Evolutionary conservation across 2,888 invertebrate genomes (phyloP).

Genomic region (Pachliopta kotzebuea): DNA sequence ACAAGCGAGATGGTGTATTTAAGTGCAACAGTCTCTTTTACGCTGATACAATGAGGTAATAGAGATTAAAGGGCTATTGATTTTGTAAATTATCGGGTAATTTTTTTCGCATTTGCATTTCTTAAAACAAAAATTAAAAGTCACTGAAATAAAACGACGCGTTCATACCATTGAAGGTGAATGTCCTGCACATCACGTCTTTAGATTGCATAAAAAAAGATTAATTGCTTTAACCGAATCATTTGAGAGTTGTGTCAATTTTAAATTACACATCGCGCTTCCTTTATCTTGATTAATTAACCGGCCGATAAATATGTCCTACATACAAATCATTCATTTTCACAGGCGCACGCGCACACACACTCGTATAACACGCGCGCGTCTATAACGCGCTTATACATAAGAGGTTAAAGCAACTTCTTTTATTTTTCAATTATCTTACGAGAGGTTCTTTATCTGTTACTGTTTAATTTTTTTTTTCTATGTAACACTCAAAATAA

Average conservation of each 20-base stretch:
- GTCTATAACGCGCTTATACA: constrained; percentile 1
- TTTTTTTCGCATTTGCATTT: too few species aligned
- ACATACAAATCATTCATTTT: constrained; percentile 15
- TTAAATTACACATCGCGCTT: constrained; percentile 9
- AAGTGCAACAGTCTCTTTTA: too few species aligned
- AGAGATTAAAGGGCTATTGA: too few species aligned
- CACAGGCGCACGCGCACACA: neutral
- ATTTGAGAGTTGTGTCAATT: neutral
- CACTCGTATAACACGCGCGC: neutral
- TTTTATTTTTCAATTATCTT: constrained; percentile 18
- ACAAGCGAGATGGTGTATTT: too few species aligned
- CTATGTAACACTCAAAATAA: constrained; percentile 67
- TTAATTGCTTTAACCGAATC: constrained; percentile 2
- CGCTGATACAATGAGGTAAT: too few species aligned
- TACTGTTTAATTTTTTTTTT: constrained; percentile 34
- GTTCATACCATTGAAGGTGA: neutral
- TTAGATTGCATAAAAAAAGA: neutral
- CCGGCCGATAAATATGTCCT: constrained; percentile 8
- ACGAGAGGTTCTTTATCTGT: constrained; percentile 39
- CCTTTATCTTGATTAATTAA: constrained; percentile 22
- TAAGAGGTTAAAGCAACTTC: constrained; percentile 10
- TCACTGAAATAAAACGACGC: too few species aligned
- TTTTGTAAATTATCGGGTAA: too few species aligned
- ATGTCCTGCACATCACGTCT: neutral
- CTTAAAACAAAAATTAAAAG: too few species aligned